phyloP scores from a whole-genome alignment of 2,113 vertebrate genomes.

The Scortum barcoo region DNA sequence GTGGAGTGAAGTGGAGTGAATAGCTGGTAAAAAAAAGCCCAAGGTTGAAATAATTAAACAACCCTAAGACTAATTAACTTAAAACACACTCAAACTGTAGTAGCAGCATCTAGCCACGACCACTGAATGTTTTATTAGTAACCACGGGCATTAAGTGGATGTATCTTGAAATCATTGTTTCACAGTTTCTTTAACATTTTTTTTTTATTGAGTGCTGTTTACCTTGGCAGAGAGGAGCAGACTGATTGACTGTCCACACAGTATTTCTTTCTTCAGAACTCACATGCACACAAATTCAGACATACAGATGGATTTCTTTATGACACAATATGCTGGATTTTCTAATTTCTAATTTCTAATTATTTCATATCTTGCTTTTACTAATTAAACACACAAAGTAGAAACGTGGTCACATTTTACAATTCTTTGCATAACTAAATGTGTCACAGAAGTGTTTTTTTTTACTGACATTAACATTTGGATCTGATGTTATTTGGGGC shows the following conservation, averaged over 20 bases:
- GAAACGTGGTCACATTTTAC: not conserved
- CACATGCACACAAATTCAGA: not conserved
- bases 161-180: not conserved
- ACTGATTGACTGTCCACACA: not conserved
- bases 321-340: not conserved
- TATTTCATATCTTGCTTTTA: not conserved
- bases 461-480: not conserved
- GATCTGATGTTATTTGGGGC: not conserved
- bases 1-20: not conserved
- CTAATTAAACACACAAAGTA: not conserved
- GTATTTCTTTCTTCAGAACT: not conserved
- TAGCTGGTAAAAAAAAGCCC: slow-evolving; percentile 8
- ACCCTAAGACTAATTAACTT: slow-evolving; percentile 21
- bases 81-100: not conserved
- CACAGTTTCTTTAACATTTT: not conserved
- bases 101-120: not conserved
- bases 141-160: not conserved
- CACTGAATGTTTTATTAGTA: not conserved
- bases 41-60: slow-evolving; percentile 4
- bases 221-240: not conserved
- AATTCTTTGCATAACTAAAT: not conserved
- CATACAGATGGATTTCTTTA: not conserved
- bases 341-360: not conserved
- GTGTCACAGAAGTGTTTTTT: not conserved
- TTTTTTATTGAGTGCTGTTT: not conserved